These are phyloP conservation scores for Clanis bilineata DNA, from an alignment of 2,888 invertebrate genomes.

Conservation along the genomic window DNA sequence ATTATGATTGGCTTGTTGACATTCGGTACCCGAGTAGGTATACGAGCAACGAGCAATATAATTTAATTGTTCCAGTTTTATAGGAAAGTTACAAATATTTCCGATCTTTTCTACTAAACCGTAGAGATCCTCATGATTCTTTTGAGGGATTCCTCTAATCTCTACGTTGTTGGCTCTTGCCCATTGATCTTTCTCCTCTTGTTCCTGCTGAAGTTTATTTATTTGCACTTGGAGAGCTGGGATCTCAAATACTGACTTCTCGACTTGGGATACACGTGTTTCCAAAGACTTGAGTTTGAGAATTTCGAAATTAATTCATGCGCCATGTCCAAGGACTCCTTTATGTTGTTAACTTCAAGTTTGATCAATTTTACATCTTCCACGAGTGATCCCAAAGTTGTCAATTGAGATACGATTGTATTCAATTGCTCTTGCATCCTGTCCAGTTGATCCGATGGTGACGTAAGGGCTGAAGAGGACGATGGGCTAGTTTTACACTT, in stretches of 20 bases:
- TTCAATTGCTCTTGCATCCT: background rate
- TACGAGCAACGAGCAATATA: background rate
- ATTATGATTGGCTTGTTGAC: background rate
- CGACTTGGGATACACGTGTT: background rate
- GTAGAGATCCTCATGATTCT: too few relatives aligned
- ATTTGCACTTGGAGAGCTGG: too few relatives aligned
- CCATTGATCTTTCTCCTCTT: too few relatives aligned
- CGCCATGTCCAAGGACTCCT: background rate
- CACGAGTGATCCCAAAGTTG: background rate
- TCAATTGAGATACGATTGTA: background rate
- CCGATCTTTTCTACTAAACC: too few relatives aligned
- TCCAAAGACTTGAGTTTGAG: background rate
- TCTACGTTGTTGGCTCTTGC: too few relatives aligned
- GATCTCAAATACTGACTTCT: background rate
- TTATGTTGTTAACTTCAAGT: background rate
- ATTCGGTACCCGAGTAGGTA: background rate
- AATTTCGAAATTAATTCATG: background rate
- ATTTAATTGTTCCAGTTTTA: too few relatives aligned
- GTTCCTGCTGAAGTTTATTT: too few relatives aligned
- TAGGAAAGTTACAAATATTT: too few relatives aligned
- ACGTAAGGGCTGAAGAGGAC: too few relatives aligned
- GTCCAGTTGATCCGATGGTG: background rate
- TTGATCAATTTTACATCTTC: background rate
- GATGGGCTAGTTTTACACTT: too few relatives aligned
- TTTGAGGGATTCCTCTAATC: too few relatives aligned